Conservation (phyloP, 2,888 invertebrate species). For the Polia nebulosa region DNA sequence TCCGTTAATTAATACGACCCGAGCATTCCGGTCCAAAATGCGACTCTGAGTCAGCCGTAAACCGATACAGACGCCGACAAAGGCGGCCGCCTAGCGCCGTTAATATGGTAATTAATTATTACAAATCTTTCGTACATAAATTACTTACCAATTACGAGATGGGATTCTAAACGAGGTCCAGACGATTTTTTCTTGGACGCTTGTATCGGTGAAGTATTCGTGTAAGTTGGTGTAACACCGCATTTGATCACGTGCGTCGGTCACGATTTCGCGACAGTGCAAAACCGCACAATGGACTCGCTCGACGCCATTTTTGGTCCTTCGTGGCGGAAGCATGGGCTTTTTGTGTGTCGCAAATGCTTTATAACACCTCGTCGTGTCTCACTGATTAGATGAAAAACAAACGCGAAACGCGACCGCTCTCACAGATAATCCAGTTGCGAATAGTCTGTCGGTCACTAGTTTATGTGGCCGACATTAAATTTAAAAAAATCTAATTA, state of each 20-base stretch:
- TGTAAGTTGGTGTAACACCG: conserved; percentile 67
- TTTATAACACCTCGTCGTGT: conserved; percentile 80
- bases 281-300: conserved; percentile 82
- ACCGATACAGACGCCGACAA: conserved; percentile 87
- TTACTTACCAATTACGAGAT: conserved; percentile 83
- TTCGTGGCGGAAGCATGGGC: conserved; percentile 78
- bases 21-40: conserved; percentile 87
- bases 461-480: conserved; percentile 63
- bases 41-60: conserved; percentile 87
- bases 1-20: conserved; percentile 90
- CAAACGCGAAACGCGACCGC: conserved; percentile 19
- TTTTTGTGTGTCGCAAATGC: conserved; percentile 81
- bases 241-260: conserved; percentile 82
- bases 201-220: conserved; percentile 62
- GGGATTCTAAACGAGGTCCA: conserved; percentile 70
- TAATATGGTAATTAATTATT: conserved; percentile 90
- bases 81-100: conserved; percentile 87
- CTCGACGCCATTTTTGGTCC: conserved; percentile 80
- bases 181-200: conserved; percentile 51
- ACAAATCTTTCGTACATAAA: conserved; percentile 86
- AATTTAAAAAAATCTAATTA: conserved; percentile 77
- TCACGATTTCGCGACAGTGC: conserved; percentile 69
- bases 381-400: conserved; percentile 70
- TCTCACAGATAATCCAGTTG: conserved; percentile 25
- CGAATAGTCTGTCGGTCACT: conserved; percentile 41